Evolutionary conservation across 2,888 invertebrate genomes (phyloP).

Genomic region (Diogma glabrata): DNA sequence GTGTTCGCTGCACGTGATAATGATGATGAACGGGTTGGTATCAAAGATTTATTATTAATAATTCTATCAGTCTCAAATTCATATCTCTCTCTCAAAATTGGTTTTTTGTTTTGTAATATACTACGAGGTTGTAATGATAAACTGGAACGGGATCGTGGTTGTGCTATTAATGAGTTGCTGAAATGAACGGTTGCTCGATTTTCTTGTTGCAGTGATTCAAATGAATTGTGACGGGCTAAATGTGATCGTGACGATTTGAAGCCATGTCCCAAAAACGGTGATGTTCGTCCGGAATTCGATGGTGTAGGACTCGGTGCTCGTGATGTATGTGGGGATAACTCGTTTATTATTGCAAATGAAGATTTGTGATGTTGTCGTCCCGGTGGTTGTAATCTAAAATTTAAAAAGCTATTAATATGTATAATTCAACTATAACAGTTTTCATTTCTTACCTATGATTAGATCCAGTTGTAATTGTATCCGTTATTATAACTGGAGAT

Average conservation of each 20-base stretch:
- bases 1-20: background rate
- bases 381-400: constrained; percentile 18
- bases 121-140: constrained; percentile 6
- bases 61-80: constrained; percentile 3
- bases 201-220: background rate
- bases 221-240: background rate
- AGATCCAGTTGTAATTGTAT: constrained; percentile 31
- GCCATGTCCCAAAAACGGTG: constrained; percentile 50
- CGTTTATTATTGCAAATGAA: constrained; percentile 57
- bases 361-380: constrained; percentile 49
- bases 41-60: background rate
- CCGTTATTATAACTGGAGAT: constrained; percentile 33
- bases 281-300: constrained; percentile 39
- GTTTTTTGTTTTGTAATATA: constrained; percentile 8
- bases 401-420: background rate
- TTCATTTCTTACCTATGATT: constrained; percentile 28
- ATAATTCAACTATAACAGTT: background rate
- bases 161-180: background rate
- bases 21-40: constrained; percentile 1
- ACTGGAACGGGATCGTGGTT: constrained; percentile 1
- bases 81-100: background rate
- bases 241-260: constrained; percentile 28
- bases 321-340: constrained; percentile 41
- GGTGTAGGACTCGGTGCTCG: constrained; percentile 39
- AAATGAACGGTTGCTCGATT: background rate